A percentile compares a stretch with the other conserved stretches of the same genome.
These are phyloP conservation scores for Macrophya alboannulata DNA, from an alignment of 2,888 invertebrate genomes.

Conservation along the genomic window DNA sequence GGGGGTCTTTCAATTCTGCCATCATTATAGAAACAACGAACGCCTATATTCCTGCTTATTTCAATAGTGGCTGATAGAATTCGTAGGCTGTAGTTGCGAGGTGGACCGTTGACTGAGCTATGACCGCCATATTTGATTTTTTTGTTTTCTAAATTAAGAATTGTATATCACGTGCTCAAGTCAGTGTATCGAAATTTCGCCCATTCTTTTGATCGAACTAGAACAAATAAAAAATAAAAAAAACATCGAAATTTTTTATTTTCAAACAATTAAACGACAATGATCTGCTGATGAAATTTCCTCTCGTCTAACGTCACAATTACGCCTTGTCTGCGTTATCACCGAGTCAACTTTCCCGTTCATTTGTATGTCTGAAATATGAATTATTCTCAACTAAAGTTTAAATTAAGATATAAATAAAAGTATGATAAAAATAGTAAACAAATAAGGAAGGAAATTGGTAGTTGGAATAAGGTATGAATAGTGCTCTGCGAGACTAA, in stretches of 20 bases:
- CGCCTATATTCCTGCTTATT: neutral
- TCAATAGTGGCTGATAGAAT: neutral
- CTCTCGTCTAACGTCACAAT: neutral
- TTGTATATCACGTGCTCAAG: neutral
- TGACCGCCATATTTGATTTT: neutral
- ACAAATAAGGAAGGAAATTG: neutral
- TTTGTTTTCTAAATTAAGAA: neutral
- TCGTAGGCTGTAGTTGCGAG: neutral
- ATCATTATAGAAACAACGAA: neutral
- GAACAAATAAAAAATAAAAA: neutral
- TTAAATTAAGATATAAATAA: neutral
- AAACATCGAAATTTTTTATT: neutral
- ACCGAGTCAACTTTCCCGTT: neutral
- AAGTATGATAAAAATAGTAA: neutral
- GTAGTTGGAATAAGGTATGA: neutral
- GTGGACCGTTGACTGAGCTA: neutral
- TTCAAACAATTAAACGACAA: neutral
- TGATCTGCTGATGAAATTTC: neutral
- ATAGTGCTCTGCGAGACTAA: neutral
- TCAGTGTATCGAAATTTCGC: neutral
- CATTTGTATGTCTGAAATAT: neutral
- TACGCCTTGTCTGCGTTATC: neutral
- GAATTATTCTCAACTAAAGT: neutral
- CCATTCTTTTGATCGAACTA: neutral
- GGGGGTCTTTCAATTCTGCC: neutral